Percentiles rank a stretch among this genome's conserved stretches.
Conservation (phyloP, 2,797 vertebrate species). For the Ctenopoma multispine region DNA sequence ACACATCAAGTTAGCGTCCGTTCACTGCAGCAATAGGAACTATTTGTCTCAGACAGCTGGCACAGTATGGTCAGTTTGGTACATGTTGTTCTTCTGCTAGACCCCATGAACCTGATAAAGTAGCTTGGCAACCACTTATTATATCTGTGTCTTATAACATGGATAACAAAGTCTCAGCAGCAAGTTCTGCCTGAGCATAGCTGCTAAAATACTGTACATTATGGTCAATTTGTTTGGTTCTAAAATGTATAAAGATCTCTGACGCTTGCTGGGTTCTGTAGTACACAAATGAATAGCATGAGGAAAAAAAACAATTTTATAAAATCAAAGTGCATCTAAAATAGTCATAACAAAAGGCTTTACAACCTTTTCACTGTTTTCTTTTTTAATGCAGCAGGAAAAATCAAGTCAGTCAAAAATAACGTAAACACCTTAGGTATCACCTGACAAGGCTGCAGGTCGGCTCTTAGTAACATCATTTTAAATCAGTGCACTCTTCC, state of each 20-base stretch:
- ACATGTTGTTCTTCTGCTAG: not conserved
- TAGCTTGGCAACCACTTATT: too few species aligned
- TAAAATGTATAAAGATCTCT: not conserved
- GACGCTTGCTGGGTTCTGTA: slow-evolving; percentile 18
- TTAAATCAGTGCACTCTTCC: slow-evolving; percentile 37
- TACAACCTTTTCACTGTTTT: not conserved
- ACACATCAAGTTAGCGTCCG: not conserved
- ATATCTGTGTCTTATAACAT: too few species aligned
- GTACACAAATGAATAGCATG: slow-evolving; percentile 6
- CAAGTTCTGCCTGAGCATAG: too few species aligned
- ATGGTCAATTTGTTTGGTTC: too few species aligned
- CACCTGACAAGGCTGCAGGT: not conserved
- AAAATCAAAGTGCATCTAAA: slow-evolving; percentile 15
- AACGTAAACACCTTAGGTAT: slow-evolving; percentile 25
- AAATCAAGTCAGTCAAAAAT: slow-evolving; percentile 9
- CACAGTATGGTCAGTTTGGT: not conserved
- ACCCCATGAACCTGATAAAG: not conserved
- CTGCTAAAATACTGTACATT: too few species aligned
- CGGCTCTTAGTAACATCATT: not conserved
- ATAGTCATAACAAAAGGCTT: slow-evolving; percentile 18
- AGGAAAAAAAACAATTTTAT: not conserved
- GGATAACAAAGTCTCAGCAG: too few species aligned
- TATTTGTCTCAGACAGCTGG: not conserved
- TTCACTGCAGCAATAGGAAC: not conserved
- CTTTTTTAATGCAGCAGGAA: slow-evolving; percentile 36